Percentiles rank a stretch among this genome's conserved stretches.
Evolutionary conservation across 2,113 vertebrate species (phyloP).

Genomic region (Arvicanthis niloticus): DNA sequence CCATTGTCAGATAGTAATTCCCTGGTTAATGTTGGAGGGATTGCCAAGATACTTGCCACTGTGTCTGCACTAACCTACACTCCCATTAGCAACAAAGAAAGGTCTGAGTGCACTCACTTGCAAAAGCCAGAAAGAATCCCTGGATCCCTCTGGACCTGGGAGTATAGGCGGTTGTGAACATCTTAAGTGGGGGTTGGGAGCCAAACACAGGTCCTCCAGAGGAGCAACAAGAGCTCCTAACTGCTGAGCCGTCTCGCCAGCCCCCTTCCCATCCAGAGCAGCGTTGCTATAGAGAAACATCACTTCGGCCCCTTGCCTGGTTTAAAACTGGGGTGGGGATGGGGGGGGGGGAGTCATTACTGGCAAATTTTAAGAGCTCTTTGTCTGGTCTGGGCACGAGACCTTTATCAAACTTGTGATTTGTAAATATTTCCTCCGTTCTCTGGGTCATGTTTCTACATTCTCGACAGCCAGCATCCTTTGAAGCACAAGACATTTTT

Average conservation of each 20-base stretch:
- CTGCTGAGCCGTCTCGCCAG: background rate
- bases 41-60: background rate
- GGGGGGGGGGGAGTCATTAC: background rate
- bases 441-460: background rate
- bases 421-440: constrained; percentile 2
- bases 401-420: background rate
- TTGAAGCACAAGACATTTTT: background rate
- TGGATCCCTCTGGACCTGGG: background rate
- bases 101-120: accelerated
- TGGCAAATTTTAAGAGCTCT: background rate
- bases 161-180: background rate
- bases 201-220: background rate
- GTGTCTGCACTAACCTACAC: background rate
- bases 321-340: background rate
- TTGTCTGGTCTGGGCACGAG: background rate
- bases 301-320: background rate
- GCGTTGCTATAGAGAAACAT: background rate
- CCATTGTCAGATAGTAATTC: background rate
- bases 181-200: background rate
- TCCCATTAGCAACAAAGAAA: background rate
- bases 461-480: background rate
- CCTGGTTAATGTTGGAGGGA: background rate
- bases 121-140: background rate
- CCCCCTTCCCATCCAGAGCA: background rate
- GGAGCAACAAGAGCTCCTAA: background rate